A percentile compares a stretch with the other conserved stretches of the same genome.
phyloP scores from a whole-genome alignment of 2,797 vertebrate species.

The Coregonus suidteri region DNA sequence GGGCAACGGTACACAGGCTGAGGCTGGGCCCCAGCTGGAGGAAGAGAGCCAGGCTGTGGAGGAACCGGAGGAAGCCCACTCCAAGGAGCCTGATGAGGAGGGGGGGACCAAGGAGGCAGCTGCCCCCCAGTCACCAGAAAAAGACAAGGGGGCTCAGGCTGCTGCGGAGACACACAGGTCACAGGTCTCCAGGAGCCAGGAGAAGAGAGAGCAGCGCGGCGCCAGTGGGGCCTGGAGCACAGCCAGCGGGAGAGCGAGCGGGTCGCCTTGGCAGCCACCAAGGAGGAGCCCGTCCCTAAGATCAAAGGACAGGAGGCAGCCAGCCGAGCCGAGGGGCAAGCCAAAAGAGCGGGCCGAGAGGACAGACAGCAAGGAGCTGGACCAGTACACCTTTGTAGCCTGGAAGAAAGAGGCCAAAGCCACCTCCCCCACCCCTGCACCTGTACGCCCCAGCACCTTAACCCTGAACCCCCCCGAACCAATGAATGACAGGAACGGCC shows the following conservation, averaged over 20 bases:
- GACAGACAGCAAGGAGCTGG: slow-evolving; percentile 75
- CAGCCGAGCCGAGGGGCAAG: slow-evolving; percentile 25
- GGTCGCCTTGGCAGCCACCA: slow-evolving; percentile 58
- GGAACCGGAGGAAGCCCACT: slow-evolving; percentile 14
- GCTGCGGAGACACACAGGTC: slow-evolving; percentile 33
- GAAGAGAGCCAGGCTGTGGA: slow-evolving; percentile 44
- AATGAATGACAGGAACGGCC: slow-evolving; percentile 45
- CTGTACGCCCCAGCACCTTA: slow-evolving; percentile 78
- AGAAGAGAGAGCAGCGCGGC: slow-evolving; percentile 91
- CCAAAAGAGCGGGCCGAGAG: slow-evolving; percentile 61
- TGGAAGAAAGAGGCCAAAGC: slow-evolving; percentile 63
- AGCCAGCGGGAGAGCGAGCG: slow-evolving; percentile 88
- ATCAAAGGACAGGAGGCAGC: slow-evolving; percentile 59
- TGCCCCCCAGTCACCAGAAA: slow-evolving; percentile 38
- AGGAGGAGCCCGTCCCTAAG: slow-evolving; percentile 57
- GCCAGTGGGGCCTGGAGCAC: slow-evolving; percentile 90
- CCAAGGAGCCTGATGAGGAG: slow-evolving; percentile 25
- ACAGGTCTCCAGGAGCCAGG: slow-evolving; percentile 75
- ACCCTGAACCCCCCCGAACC: slow-evolving; percentile 57
- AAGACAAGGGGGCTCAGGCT: slow-evolving; percentile 55
- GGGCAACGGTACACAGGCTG: slow-evolving; percentile 55
- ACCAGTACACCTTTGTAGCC: slow-evolving; percentile 70
- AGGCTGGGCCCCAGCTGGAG: slow-evolving; percentile 66
- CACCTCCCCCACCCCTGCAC: slow-evolving; percentile 30
- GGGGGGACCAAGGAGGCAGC: slow-evolving; percentile 9